Base-by-base conservation (phyloP, 2,113 vertebrate species). In the Stigmatopora argus region DNA sequence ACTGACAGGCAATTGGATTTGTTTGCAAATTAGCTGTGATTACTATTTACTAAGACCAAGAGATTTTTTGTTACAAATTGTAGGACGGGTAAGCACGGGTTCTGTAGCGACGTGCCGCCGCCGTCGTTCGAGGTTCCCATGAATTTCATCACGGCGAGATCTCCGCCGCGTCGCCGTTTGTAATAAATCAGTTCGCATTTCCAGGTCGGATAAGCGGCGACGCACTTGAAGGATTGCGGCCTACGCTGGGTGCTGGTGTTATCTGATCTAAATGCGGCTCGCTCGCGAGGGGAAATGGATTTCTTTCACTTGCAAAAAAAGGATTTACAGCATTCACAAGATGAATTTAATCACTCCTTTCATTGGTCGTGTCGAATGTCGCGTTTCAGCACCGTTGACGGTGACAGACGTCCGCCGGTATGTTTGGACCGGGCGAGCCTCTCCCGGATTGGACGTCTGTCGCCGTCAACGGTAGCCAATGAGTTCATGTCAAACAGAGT, bases 51-150 rank as follows among this genome's bases (percentile, higher is more conserved):
- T 31, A 2, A 12, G 53, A 56, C 26, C 26, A 34, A 65, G 45
- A 68, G 62, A 62, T 38, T 56, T 14, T 44, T 51, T 65, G 2
- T 51, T 57, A 18, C 76, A 63, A 66, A 62, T 38, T 73, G 17
- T 34, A 5, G 70, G 17, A 34, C 65, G 75, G 52, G 62, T 70
- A 51, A 10, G 9, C 4, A 15, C 11, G 6, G 46, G 46, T 48
- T 48, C 14, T 17, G 46, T 48, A 48, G 46, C 46, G 46, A 49
- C 51, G 18, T 0, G 9, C 38, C n/a, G 11, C 61, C 62, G 23
- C n/a, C 72, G 72, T 60, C 69, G 58, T 59, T 55, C 58, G 64
- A 64, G 75, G 65, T 82, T 79, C 80, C 72, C 74, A 71, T 1
- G 49, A 8, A n/a, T 67, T 78, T 67, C 70, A 74, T 76, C 53